Conservation (phyloP, 2,113 vertebrate species). For the Cariama cristata region DNA sequence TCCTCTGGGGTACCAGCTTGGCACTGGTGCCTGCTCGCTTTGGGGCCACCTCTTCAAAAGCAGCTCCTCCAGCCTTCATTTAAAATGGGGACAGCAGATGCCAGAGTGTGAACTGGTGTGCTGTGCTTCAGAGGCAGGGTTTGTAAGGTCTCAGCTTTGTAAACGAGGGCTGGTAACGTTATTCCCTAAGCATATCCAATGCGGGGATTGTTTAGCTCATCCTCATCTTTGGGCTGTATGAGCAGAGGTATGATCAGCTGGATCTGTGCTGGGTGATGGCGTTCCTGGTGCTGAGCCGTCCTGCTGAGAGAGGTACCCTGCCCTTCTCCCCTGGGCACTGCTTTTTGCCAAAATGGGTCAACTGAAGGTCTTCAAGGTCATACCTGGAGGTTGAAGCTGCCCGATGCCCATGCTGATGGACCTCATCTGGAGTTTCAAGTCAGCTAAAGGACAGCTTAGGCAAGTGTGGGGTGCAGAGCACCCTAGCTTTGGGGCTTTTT, state of each 20-base stretch:
- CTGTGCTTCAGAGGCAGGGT: neutral
- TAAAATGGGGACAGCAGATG: neutral
- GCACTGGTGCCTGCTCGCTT: neutral
- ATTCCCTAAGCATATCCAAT: neutral
- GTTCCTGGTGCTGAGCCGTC: neutral
- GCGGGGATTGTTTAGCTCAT: neutral
- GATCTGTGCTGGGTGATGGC: neutral
- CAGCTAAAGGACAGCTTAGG: neutral
- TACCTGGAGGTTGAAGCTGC: neutral
- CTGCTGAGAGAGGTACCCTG: neutral
- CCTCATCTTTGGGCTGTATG: neutral
- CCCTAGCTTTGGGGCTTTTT: neutral
- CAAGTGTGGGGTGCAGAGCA: neutral
- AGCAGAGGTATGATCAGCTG: neutral
- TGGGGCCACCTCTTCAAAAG: neutral
- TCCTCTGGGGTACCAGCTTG: accelerated
- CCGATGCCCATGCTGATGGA: accelerated
- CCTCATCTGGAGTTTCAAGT: neutral
- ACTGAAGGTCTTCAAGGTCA: neutral
- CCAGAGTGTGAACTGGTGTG: neutral
- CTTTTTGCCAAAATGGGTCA: neutral
- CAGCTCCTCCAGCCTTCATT: neutral
- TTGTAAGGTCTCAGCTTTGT: neutral
- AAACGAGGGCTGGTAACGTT: neutral
- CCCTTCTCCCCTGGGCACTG: neutral